Percentiles rank a stretch among this genome's conserved stretches.
These are phyloP conservation scores for Elanoides forficatus DNA, from an alignment of 2,113 vertebrate genomes.

Conservation along the genomic window DNA sequence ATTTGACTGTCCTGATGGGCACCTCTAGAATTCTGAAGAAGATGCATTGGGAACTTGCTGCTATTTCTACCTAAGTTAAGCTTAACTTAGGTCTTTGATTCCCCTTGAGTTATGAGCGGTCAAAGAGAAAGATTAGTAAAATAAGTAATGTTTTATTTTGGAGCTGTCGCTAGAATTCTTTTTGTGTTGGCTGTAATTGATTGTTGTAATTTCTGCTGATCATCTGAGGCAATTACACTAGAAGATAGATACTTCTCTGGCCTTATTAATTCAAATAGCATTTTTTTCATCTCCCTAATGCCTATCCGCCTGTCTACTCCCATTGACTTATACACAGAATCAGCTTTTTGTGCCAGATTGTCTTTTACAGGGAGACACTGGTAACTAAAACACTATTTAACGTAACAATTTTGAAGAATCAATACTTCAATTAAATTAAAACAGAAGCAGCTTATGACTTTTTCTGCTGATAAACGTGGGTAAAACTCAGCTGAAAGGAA, in stretches of 20 bases:
- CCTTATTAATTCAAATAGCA: neutral
- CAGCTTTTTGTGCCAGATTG: neutral
- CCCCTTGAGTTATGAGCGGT: neutral
- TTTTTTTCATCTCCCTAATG: constrained; percentile 1
- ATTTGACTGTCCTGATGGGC: neutral
- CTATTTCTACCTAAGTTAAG: neutral
- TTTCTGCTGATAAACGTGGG: neutral
- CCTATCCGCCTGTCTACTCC: neutral
- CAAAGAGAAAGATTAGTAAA: neutral
- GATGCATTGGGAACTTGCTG: neutral
- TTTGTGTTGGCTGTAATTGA: neutral
- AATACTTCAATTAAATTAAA: constrained; percentile 1
- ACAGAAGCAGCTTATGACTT: neutral
- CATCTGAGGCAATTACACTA: neutral
- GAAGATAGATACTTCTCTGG: neutral
- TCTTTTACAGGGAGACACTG: neutral
- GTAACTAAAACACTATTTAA: neutral
- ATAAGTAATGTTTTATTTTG: neutral
- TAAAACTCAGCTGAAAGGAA: neutral
- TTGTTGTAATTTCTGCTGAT: neutral
- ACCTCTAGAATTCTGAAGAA: neutral
- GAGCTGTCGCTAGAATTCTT: neutral
- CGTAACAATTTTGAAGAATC: neutral
- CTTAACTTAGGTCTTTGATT: neutral
- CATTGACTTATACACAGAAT: neutral